These are phyloP conservation scores for Thaumatotibia leucotreta DNA, from an alignment of 1,140 invertebrate species.

Conservation along the genomic window DNA sequence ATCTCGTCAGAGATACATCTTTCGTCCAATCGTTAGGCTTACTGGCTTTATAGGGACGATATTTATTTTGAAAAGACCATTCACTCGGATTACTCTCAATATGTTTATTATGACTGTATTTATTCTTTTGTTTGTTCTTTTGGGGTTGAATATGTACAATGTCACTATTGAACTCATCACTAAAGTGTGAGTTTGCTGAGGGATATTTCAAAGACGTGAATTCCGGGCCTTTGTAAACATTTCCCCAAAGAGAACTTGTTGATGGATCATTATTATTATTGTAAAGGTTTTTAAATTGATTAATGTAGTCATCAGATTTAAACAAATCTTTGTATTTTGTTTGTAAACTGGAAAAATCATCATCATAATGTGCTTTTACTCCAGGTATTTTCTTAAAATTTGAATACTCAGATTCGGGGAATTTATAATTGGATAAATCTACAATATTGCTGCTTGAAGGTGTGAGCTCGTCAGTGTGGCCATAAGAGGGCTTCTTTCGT, in stretches of 20 bases:
- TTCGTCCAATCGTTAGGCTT: constrained; percentile 47
- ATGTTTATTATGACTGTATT: constrained; percentile 35
- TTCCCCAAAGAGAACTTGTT: constrained; percentile 54
- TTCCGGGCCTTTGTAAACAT: constrained; percentile 44
- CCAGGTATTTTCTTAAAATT: constrained; percentile 41
- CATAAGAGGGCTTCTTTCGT: constrained; percentile 42
- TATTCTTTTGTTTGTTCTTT: constrained; percentile 30
- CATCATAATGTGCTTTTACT: constrained; percentile 33
- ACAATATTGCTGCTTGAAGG: constrained; percentile 54
- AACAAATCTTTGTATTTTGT: constrained; percentile 34
- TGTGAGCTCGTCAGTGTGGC: constrained; percentile 44
- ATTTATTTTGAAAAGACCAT: constrained; percentile 28
- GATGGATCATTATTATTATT: constrained; percentile 31
- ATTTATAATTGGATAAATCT: constrained; percentile 46
- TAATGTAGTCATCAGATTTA: constrained; percentile 46
- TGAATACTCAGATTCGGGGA: constrained; percentile 39
- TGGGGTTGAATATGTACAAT: constrained; percentile 53
- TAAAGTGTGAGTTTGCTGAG: constrained; percentile 33
- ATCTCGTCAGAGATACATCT: constrained; percentile 41
- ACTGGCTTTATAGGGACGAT: constrained; percentile 38
- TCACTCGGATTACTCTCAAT: constrained; percentile 33
- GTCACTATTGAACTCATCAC: constrained; percentile 39
- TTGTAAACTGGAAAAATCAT: constrained; percentile 25
- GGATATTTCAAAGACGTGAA: constrained; percentile 40
- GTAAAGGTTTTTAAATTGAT: constrained; percentile 45